Conservation (phyloP, 2,888 invertebrate genomes). For the Tiliacea aurago region DNA sequence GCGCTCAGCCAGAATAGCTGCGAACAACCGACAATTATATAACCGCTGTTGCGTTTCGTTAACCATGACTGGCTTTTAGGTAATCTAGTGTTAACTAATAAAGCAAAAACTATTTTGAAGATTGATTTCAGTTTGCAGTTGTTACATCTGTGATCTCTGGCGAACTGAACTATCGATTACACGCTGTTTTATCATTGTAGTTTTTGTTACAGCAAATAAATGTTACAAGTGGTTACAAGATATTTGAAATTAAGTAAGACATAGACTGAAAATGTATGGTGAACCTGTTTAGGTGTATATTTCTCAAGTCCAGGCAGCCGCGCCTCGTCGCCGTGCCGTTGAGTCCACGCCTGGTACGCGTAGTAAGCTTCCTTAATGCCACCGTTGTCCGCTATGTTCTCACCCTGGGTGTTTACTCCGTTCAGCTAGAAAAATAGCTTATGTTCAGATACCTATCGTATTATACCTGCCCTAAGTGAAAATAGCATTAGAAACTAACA, state of each 20-base stretch:
- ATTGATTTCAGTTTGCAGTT: constrained; percentile 20
- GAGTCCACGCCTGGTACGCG: constrained; percentile 94
- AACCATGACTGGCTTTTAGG: constrained; percentile 40
- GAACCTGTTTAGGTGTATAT: constrained; percentile 92
- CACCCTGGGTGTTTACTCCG: constrained; percentile 97
- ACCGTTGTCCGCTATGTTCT: constrained; percentile 98
- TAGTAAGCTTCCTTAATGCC: constrained; percentile 97
- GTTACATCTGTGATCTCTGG: constrained; percentile 10
- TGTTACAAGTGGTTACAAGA: background rate
- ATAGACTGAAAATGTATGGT: background rate
- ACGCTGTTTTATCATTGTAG: background rate
- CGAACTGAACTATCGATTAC: constrained; percentile 23
- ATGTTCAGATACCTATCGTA: background rate
- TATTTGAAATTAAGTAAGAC: background rate
- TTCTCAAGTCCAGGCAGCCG: constrained; percentile 93
- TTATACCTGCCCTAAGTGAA: background rate
- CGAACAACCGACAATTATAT: constrained; percentile 32
- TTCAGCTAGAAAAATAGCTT: constrained; percentile 90
- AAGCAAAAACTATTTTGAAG: constrained; percentile 23
- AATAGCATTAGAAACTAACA: background rate
- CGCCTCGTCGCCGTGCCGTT: constrained; percentile 92
- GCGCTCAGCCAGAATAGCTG: constrained; percentile 96
- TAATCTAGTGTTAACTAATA: constrained; percentile 39
- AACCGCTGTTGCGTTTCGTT: constrained; percentile 36
- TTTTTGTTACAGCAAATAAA: constrained; percentile 7